Evolutionary conservation across 2,888 invertebrate species (phyloP).

Genomic region (Gymnocheta viridis): DNA sequence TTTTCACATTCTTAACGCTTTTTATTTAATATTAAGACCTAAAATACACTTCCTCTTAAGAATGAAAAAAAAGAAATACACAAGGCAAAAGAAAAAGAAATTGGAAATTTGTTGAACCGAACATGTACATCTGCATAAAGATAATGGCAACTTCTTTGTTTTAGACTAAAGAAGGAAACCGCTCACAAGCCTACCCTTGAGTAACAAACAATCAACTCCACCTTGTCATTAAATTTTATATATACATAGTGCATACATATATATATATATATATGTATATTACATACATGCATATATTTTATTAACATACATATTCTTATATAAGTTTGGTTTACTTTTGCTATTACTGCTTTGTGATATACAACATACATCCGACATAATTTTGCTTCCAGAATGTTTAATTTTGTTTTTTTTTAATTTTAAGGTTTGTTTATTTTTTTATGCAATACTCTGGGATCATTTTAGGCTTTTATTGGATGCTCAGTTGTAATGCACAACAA

Average conservation of each 20-base stretch:
- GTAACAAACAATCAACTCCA: slow-evolving; percentile 76
- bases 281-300: neutral
- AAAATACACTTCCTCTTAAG: slow-evolving; percentile 61
- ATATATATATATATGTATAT: neutral
- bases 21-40: slow-evolving; percentile 63
- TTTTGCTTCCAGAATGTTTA: slow-evolving; percentile 30
- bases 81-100: slow-evolving; percentile 73
- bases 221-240: slow-evolving; percentile 69
- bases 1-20: slow-evolving; percentile 78
- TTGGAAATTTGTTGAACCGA: slow-evolving; percentile 74
- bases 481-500: slow-evolving; percentile 26
- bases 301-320: neutral
- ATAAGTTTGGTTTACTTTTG: slow-evolving; percentile 33
- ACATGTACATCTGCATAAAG: slow-evolving; percentile 66
- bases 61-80: slow-evolving; percentile 29
- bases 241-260: neutral
- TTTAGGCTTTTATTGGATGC: slow-evolving; percentile 57
- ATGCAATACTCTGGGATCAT: slow-evolving; percentile 27
- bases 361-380: neutral
- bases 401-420: slow-evolving; percentile 22
- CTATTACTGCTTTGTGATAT: slow-evolving; percentile 1
- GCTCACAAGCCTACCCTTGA: slow-evolving; percentile 81
- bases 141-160: slow-evolving; percentile 65
- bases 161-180: slow-evolving; percentile 76
- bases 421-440: slow-evolving; percentile 33